These are phyloP conservation scores for Achroia grisella DNA, from an alignment of 1,140 invertebrate genomes.

Conservation along the genomic window DNA sequence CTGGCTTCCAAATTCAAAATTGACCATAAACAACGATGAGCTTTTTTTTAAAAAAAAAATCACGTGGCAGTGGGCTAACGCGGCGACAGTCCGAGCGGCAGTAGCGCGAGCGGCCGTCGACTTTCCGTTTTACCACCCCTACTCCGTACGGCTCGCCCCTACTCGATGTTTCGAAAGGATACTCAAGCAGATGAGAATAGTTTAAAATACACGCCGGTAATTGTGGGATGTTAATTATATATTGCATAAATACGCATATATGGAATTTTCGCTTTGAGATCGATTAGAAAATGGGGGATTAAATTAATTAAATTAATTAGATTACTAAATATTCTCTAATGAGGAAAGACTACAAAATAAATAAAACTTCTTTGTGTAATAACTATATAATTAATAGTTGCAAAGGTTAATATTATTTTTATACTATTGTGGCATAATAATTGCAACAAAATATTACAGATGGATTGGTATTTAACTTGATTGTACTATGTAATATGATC, in stretches of 20 bases:
- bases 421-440: no score
- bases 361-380: no score
- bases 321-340: no score
- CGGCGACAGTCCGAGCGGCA: slow-evolving; percentile 38
- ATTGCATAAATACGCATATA: slow-evolving; percentile 37
- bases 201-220: slow-evolving; percentile 36
- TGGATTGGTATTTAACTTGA: no score
- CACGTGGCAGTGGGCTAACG: slow-evolving; percentile 31
- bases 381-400: no score
- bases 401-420: no score
- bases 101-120: slow-evolving; percentile 38
- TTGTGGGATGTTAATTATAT: slow-evolving; percentile 48
- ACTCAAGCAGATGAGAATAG: slow-evolving; percentile 24
- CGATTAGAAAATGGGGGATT: not conserved
- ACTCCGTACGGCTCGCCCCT: slow-evolving; percentile 41
- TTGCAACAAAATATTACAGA: no score
- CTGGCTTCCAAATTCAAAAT: slow-evolving; percentile 8
- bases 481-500: no score
- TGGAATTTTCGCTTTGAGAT: slow-evolving; percentile 9
- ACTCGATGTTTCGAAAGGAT: slow-evolving; percentile 66
- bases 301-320: no score
- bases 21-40: not conserved
- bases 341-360: no score
- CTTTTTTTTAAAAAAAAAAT: slow-evolving; percentile 4
- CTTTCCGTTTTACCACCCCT: slow-evolving; percentile 66